A percentile compares a stretch with the other conserved stretches of the same genome.
phyloP scores from a whole-genome alignment of 2,113 vertebrate genomes.

The Theristicus caerulescens region DNA sequence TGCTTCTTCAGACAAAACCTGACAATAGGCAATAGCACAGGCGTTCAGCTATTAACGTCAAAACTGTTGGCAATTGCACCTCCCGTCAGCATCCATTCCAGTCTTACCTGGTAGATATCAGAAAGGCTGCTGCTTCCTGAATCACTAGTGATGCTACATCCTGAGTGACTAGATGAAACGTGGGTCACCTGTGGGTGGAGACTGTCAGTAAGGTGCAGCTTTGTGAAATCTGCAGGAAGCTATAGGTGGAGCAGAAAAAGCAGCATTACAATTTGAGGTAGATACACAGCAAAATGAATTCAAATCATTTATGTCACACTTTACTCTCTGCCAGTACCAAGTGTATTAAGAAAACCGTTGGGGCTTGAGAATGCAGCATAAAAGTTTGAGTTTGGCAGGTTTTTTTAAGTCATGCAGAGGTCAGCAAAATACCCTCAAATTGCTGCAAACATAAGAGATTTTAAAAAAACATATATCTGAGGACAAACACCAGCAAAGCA shows the following conservation, averaged over 20 bases:
- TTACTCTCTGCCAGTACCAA: not conserved
- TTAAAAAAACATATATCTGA: not conserved
- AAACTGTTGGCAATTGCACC: not conserved
- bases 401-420: not conserved
- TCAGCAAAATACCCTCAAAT: not conserved
- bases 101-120: conserved; percentile 98
- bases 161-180: conserved; percentile 98
- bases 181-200: conserved; percentile 98
- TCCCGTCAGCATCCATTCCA: not conserved
- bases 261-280: conserved; percentile 59
- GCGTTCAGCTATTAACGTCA: not conserved
- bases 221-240: conserved; percentile 98
- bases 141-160: conserved; percentile 99
- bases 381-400: not conserved
- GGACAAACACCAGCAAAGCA: not conserved
- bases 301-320: not conserved
- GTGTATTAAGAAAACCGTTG: not conserved
- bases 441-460: not conserved
- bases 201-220: conserved; percentile 97
- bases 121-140: conserved; percentile 99
- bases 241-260: conserved; percentile 71
- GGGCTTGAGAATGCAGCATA: not conserved
- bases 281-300: not conserved
- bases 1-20: not conserved
- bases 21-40: not conserved